These are phyloP conservation scores for Tamias sibiricus DNA, from an alignment of 2,113 vertebrate genomes.

Conservation along the genomic window DNA sequence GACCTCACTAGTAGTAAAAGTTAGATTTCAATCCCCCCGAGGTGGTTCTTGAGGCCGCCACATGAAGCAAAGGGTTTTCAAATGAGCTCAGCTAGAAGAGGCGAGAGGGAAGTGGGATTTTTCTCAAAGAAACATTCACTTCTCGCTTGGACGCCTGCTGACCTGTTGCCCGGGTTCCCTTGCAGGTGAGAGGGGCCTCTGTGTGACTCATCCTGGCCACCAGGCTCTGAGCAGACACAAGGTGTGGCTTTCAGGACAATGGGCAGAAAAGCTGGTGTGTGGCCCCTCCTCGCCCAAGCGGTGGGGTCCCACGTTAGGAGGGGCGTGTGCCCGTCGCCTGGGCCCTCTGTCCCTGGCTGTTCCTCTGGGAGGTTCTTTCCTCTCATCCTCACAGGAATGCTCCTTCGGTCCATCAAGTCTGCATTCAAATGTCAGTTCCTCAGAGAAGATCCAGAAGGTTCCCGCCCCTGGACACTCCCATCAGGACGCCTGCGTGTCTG, in stretches of 20 bases:
- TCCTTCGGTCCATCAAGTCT: not conserved
- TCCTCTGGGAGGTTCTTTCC: not conserved
- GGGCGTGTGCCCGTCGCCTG: not conserved
- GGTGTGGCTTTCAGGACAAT: not conserved
- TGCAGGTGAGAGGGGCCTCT: not conserved
- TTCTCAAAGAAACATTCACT: not conserved
- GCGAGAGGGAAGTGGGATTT: not conserved
- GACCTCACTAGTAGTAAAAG: constrained; percentile 12
- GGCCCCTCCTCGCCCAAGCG: not conserved
- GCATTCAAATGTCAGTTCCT: not conserved
- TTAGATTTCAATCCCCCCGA: constrained; percentile 56
- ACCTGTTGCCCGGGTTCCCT: not conserved
- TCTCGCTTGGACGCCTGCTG: not conserved
- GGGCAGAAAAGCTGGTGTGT: accelerated
- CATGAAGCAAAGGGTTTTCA: constrained; percentile 41
- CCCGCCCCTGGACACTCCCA: not conserved
- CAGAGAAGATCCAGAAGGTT: not conserved
- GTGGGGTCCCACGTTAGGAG: too few relatives aligned
- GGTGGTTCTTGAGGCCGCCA: not conserved
- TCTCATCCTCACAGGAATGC: not conserved
- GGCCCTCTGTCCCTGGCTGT: not conserved
- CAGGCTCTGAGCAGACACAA: not conserved
- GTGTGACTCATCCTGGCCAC: not conserved
- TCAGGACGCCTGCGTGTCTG: not conserved
- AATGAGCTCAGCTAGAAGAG: not conserved